phyloP scores from a whole-genome alignment of 2,113 vertebrate species.

The Lasiurus borealis region DNA sequence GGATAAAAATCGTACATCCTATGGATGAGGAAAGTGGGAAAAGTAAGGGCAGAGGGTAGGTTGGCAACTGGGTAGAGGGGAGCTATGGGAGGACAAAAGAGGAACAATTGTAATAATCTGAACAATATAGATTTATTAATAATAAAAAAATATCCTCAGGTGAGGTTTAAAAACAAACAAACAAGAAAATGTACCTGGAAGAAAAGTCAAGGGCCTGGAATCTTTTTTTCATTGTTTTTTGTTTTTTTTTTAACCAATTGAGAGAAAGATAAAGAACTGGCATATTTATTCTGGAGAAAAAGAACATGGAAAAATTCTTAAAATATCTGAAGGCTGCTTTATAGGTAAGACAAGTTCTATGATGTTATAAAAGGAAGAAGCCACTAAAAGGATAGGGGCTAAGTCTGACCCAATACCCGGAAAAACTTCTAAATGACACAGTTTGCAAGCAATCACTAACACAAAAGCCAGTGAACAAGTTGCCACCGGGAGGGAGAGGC shows the following conservation, averaged over 20 bases:
- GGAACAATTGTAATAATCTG: no score
- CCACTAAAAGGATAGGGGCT: neutral
- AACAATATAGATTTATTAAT: no score
- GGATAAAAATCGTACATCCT: no score
- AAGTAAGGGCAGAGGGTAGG: no score
- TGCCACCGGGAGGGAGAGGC: neutral
- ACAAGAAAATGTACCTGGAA: neutral
- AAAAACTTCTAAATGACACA: neutral
- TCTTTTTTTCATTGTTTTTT: no score
- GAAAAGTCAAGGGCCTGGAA: conserved; percentile 22
- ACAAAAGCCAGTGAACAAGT: neutral
- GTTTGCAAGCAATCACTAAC: neutral
- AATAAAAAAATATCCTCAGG: no score
- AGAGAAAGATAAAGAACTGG: neutral
- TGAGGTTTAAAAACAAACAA: no score
- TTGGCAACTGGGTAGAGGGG: no score
- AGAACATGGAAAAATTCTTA: neutral
- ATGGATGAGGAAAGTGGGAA: no score
- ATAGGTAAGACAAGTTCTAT: neutral
- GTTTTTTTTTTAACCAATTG: neutral
- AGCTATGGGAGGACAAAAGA: no score
- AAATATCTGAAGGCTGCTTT: neutral
- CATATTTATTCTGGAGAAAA: conserved; percentile 2
- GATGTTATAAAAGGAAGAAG: neutral
- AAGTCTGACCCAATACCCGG: neutral